Base-by-base conservation (phyloP, 2,113 vertebrate species). In the Catharus fuscescens region DNA sequence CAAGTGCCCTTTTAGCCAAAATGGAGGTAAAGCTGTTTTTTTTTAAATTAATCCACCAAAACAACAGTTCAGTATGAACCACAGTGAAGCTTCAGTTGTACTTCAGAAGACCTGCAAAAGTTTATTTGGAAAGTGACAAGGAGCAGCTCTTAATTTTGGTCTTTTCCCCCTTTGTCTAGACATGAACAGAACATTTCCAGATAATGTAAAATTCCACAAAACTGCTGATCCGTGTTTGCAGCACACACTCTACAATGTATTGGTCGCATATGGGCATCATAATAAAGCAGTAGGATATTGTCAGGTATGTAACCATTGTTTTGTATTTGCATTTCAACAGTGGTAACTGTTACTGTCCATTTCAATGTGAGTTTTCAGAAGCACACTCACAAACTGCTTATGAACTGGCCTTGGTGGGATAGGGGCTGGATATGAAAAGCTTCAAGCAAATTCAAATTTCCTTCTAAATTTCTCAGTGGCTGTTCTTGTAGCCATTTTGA, bases 141-240 rank as follows among this genome's bases (percentile, higher is more conserved):
- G 34, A 92, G 15, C 2, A 0, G 40, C n/a, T 88, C 60, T 67
- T 86, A 87, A 95, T 80, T 93, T 83, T 88, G 26, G 5, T 88
- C 12, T 78, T 77, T 80, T 70, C 54, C 24, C 15, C 23, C 34
- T 93, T 79, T 57, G 62, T 73, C 50, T 92, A 99, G 99, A 99
- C 89, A 97, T 99, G 97, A 98, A 99, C 91, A 98, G 99, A 96
- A 99, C 99, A 36, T 99, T 99, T 97, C 99, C 99, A 25, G 99
- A 99, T 97, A 99, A 99, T 10, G 94, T 99, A 80, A 97, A 98
- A 56, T 99, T 99, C 97, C 97, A 95, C 70, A 98, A 93, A 93
- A 98, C 92, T 0, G 97, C 98, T 0, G 98, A 99, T 12, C 98
- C 98, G 0, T 98, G 99, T 90, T 97, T 99, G 86, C 99, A 99